Evolutionary conservation across 1,140 invertebrate species (phyloP), one percentile per base, ranked within the genome.

Genomic region (Phenacoccus solenopsis): DNA sequence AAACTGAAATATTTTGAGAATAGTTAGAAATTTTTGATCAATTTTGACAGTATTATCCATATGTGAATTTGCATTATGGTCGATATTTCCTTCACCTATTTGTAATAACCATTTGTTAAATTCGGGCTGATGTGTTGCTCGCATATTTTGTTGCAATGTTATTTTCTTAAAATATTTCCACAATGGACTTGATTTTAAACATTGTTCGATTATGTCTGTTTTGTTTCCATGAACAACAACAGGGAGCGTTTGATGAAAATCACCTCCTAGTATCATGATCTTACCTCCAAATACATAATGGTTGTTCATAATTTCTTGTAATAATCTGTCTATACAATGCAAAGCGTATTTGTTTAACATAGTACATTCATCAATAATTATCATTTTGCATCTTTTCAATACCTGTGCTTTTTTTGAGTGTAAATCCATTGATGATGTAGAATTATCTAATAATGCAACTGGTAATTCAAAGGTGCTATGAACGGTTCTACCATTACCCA

Each of bases 391-490:
- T 32, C 38, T 69, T 4, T 10, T 12, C 10, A 69, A 28, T 22
- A 67, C 5, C 22, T 24, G 7, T 3, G 64, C 64, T 67, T 67
- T 67, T 3, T 22, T 25, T 22, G 64, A 67, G 20, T 28, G 16
- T 27, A n/a, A 28, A 10, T 67, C 28, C 3, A 67, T 67, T 9
- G 9, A 10, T 38, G 32, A 38, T 9, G 9, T 38, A 10, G n/a
- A 38, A 10, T 38, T n/a, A 10, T 9, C 32, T 38, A n/a, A 10
- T n/a, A 38, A 38, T 38, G 32, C 9, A 9, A 38, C 32, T n/a
- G 32, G 70, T 27, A 71, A 59, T 25, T 49, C 38, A 71, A 78
- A 77, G 28, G 73, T 70, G 22, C 70, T 69, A 72, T 78, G 76
- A 9, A 75, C 71, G 1, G 75, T 78, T 69, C 57, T 74, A 38